Evolutionary conservation across 37 sponge, comb jelly and placozoan species (phyloP).

Genomic region (Mnemiopsis leidyi): DNA sequence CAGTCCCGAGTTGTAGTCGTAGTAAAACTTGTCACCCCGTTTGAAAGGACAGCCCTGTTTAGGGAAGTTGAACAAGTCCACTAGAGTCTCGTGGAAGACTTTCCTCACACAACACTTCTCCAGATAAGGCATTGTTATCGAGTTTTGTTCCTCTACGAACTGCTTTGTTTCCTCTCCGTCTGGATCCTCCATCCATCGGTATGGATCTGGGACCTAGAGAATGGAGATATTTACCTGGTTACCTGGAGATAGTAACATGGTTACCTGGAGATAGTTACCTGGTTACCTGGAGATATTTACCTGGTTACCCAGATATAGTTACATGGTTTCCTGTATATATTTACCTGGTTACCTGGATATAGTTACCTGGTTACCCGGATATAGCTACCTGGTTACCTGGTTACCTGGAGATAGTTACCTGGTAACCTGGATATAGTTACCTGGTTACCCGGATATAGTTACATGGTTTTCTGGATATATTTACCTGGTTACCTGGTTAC

Average conservation of each 20-base stretch:
- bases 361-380: neutral
- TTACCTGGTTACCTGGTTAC: conserved; percentile 22
- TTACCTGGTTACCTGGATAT: neutral
- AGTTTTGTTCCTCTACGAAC: conserved; percentile 85
- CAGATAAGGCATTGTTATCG: conserved; percentile 78
- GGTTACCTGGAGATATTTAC: neutral
- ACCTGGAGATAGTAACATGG: neutral
- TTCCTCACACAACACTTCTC: conserved; percentile 66
- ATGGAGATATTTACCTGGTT: conserved; percentile 11
- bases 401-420: neutral
- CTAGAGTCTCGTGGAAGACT: conserved; percentile 77
- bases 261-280: neutral
- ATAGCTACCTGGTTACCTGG: too few species aligned
- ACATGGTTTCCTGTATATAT: neutral
- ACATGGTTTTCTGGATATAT: neutral
- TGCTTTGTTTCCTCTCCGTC: conserved; percentile 81
- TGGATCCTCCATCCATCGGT: conserved; percentile 96
- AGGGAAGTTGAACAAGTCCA: conserved; percentile 89
- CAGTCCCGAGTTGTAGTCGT: conserved; percentile 86
- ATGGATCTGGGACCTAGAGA: conserved; percentile 82
- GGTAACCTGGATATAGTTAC: neutral
- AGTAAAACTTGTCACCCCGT: conserved; percentile 84
- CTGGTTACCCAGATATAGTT: too few species aligned
- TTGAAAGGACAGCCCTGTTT: conserved; percentile 90
- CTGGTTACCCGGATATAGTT: neutral